Percentiles rank a stretch among this genome's conserved stretches.
phyloP scores from a whole-genome alignment of 2,888 invertebrate species.

The Xylota segnis region DNA sequence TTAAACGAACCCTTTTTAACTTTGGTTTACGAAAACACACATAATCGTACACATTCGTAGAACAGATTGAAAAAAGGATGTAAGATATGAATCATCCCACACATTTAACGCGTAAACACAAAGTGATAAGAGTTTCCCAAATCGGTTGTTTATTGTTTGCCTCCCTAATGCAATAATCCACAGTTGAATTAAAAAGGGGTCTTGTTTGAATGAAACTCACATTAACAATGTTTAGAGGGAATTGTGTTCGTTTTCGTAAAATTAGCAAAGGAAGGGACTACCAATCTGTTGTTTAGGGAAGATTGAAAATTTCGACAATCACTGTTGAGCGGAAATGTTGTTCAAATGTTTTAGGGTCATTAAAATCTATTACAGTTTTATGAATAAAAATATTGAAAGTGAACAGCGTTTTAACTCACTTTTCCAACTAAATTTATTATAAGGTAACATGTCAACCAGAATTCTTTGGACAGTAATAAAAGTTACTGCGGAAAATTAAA shows the following conservation, averaged over 20 bases:
- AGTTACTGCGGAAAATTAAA: too few species aligned
- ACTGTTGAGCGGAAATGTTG: background rate
- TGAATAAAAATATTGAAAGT: too few species aligned
- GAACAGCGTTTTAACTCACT: too few species aligned
- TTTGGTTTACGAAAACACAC: constrained; percentile 23
- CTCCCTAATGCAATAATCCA: constrained; percentile 63
- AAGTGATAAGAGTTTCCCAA: constrained; percentile 69
- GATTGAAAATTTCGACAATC: constrained; percentile 25
- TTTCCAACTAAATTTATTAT: too few species aligned
- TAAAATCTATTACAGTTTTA: background rate
- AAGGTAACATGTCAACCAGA: too few species aligned
- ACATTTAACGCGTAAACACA: constrained; percentile 55
- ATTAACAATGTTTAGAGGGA: constrained; percentile 31
- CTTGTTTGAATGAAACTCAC: constrained; percentile 40
- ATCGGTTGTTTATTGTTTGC: constrained; percentile 65
- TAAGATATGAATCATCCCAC: constrained; percentile 64
- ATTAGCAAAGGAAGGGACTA: constrained; percentile 36
- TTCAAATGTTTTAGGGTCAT: background rate
- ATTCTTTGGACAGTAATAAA: too few species aligned
- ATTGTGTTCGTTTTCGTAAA: constrained; percentile 38
- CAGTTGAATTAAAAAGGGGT: constrained; percentile 56
- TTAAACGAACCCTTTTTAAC: constrained; percentile 62
- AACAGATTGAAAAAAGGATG: constrained; percentile 52
- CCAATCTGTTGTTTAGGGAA: background rate
- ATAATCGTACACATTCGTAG: constrained; percentile 31